These are phyloP conservation scores for Misgurnus anguillicaudatus DNA, from an alignment of 2,113 vertebrate species.

Conservation along the genomic window DNA sequence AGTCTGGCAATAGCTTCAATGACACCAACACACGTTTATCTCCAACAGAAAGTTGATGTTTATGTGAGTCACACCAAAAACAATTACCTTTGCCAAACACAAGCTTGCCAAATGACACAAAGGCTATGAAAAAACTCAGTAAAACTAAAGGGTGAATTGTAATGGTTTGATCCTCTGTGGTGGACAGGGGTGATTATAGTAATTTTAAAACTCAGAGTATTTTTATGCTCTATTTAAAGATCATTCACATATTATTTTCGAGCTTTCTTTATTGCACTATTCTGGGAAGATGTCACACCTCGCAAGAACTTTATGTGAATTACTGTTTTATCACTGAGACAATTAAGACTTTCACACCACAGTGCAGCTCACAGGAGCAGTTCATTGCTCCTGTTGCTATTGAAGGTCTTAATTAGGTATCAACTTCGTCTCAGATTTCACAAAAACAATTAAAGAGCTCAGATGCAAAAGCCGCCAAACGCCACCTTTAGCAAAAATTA, in stretches of 20 bases:
- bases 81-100: not conserved
- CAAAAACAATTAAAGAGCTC: no score
- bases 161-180: not conserved
- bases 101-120: not conserved
- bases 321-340: not conserved
- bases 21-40: conserved; percentile 28
- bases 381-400: no score
- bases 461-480: no score
- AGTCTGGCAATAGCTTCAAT: not conserved
- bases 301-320: not conserved
- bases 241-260: not conserved
- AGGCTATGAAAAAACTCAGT: not conserved
- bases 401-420: no score
- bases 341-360: not conserved
- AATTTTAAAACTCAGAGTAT: not conserved
- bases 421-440: no score
- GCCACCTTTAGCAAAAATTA: no score
- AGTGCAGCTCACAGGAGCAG: not conserved
- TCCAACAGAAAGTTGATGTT: not conserved
- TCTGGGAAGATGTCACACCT: not conserved
- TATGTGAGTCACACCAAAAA: conserved; percentile 15
- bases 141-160: not conserved
- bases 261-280: not conserved
- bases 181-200: not conserved
- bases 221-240: not conserved